These are phyloP conservation scores for Mirza zaza DNA, from an alignment of 2,113 vertebrate species.

Conservation along the genomic window DNA sequence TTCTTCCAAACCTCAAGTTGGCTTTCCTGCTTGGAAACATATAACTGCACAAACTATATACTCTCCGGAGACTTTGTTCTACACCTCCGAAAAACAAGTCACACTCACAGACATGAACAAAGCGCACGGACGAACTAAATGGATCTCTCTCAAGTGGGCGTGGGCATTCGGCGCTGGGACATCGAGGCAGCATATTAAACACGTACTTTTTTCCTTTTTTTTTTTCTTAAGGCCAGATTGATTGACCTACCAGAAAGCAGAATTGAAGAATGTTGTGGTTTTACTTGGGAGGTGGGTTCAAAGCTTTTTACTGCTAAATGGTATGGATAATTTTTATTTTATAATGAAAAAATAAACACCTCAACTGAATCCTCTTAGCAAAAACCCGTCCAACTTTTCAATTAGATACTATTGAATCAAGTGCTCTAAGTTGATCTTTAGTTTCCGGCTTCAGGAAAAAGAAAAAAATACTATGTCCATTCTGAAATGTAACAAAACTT, in stretches of 20 bases:
- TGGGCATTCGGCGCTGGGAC: background rate
- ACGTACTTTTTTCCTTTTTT: background rate
- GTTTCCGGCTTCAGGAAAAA: conserved; percentile 56
- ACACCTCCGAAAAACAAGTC: conserved; percentile 38
- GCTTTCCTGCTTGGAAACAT: conserved; percentile 62
- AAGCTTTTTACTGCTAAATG: conserved; percentile 62
- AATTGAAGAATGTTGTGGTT: conserved; percentile 74
- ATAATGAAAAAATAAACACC: conserved; percentile 60
- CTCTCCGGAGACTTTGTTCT: conserved; percentile 20
- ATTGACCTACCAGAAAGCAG: conserved; percentile 65
- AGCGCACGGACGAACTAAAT: background rate
- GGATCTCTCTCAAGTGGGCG: background rate
- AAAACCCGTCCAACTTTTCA: conserved; percentile 59
- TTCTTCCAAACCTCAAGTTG: conserved; percentile 66
- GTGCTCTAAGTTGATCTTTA: conserved; percentile 32
- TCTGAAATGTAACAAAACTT: conserved; percentile 57
- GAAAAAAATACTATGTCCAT: conserved; percentile 49
- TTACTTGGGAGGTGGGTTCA: conserved; percentile 68
- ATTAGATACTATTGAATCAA: conserved; percentile 54
- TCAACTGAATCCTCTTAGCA: conserved; percentile 42
- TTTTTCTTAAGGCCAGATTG: background rate
- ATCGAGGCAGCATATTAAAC: background rate
- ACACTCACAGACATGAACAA: background rate
- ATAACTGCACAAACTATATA: conserved; percentile 4
- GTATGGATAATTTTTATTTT: conserved; percentile 70